Percentiles rank a stretch among this genome's conserved stretches.
These are phyloP conservation scores for Heliconius aoede DNA, from an alignment of 2,888 invertebrate species.

Conservation along the genomic window DNA sequence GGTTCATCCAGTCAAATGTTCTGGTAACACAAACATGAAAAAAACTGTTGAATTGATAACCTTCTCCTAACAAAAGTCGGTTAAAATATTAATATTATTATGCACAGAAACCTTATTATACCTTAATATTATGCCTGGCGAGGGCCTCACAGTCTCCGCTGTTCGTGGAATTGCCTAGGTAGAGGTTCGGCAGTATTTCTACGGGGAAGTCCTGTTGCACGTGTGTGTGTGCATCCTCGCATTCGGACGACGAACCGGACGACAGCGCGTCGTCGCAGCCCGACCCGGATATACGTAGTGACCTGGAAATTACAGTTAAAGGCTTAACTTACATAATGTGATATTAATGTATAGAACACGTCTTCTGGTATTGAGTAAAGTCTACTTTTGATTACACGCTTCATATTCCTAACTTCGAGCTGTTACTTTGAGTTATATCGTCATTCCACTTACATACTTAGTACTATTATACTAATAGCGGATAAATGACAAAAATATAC, in stretches of 20 bases:
- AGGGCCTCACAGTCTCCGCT: slow-evolving; percentile 95
- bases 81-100: no score
- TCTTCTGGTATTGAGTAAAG: no score
- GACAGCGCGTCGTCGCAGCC: slow-evolving; percentile 87
- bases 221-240: slow-evolving; percentile 85
- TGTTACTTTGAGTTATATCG: not conserved
- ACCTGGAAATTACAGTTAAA: slow-evolving; percentile 72
- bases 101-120: slow-evolving; percentile 53
- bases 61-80: no score
- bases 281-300: slow-evolving; percentile 88
- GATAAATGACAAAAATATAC: not conserved
- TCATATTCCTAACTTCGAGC: no score
- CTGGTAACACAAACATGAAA: no score
- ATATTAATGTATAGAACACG: not conserved
- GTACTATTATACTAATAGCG: not conserved
- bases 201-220: slow-evolving; percentile 93
- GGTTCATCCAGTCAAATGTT: no score
- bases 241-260: slow-evolving; percentile 88
- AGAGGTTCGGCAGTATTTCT: slow-evolving; percentile 96
- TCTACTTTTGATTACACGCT: no score
- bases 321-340: not conserved
- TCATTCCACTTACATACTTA: not conserved
- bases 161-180: slow-evolving; percentile 97
- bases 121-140: slow-evolving; percentile 94
- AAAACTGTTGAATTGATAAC: no score